Evolutionary conservation across 1,140 invertebrate species (phyloP).

Genomic region (Aphis gossypii): DNA sequence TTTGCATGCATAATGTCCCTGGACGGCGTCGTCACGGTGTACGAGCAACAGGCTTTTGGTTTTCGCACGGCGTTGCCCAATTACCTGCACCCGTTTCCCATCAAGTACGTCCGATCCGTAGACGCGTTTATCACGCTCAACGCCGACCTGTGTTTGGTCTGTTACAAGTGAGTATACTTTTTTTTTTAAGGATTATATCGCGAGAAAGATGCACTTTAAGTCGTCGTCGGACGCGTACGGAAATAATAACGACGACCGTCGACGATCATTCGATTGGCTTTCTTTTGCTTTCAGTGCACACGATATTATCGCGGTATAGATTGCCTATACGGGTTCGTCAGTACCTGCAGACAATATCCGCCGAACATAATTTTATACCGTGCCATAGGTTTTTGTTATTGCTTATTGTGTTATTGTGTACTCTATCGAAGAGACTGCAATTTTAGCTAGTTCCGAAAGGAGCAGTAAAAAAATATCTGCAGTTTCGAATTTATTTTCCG

Average conservation of each 20-base stretch:
- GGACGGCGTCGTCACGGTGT: constrained; percentile 83
- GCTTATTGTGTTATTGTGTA: not conserved
- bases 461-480: not conserved
- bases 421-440: not conserved
- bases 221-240: not conserved
- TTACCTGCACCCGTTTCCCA: constrained; percentile 79
- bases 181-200: not conserved
- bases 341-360: not conserved
- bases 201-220: not conserved
- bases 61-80: constrained; percentile 78
- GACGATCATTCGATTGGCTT: too few relatives aligned
- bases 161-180: constrained; percentile 75
- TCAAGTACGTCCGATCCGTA: constrained; percentile 77
- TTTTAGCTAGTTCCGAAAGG: not conserved
- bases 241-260: too few relatives aligned
- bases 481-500: not conserved
- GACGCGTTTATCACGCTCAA: constrained; percentile 82
- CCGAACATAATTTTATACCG: not conserved
- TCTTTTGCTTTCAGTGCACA: too few relatives aligned
- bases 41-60: constrained; percentile 85
- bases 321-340: too few relatives aligned
- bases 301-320: not conserved
- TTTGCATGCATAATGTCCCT: constrained; percentile 86
- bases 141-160: constrained; percentile 78
- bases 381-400: not conserved